Evolutionary conservation across 2,113 vertebrate species (phyloP).

Genomic region (Paramisgurnus dabryanus): DNA sequence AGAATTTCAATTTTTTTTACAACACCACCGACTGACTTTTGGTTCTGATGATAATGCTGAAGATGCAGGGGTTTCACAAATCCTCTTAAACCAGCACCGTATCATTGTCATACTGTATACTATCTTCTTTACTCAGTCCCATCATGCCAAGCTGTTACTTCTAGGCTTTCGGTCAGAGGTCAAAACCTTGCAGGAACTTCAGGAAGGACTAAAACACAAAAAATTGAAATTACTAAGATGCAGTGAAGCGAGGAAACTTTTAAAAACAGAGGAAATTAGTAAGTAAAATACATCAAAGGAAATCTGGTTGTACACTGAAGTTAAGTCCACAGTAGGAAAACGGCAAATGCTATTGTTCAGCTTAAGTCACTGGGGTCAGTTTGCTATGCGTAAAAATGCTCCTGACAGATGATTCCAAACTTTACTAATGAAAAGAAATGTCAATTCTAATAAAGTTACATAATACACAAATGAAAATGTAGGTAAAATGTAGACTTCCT

Average conservation of each 20-base stretch:
- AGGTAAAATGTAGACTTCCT: too few relatives aligned
- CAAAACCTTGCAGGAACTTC: constrained; percentile 58
- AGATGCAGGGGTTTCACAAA: constrained; percentile 45
- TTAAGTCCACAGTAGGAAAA: constrained; percentile 51
- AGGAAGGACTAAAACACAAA: constrained; percentile 60
- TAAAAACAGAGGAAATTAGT: constrained; percentile 59
- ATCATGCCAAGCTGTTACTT: constrained; percentile 50
- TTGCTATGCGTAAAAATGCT: constrained; percentile 56
- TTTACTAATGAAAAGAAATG: constrained; percentile 15
- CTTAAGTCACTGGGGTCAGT: constrained; percentile 62
- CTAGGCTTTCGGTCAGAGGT: constrained; percentile 53
- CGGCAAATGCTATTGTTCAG: constrained; percentile 53
- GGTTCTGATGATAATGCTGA: background rate
- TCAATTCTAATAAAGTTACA: too few relatives aligned
- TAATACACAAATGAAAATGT: too few relatives aligned
- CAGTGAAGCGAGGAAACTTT: constrained; percentile 58
- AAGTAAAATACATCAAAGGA: constrained; percentile 63
- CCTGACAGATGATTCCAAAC: constrained; percentile 39
- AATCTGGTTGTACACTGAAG: constrained; percentile 43
- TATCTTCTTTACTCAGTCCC: constrained; percentile 52
- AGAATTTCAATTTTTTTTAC: background rate
- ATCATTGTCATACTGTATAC: constrained; percentile 6
- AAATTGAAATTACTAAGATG: constrained; percentile 61
- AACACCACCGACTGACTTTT: background rate
- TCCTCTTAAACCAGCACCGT: constrained; percentile 51